A percentile compares a stretch with the other conserved stretches of the same genome.
These are phyloP conservation scores for Cataglyphis cursor DNA, from an alignment of 2,888 invertebrate species.

Conservation along the genomic window DNA sequence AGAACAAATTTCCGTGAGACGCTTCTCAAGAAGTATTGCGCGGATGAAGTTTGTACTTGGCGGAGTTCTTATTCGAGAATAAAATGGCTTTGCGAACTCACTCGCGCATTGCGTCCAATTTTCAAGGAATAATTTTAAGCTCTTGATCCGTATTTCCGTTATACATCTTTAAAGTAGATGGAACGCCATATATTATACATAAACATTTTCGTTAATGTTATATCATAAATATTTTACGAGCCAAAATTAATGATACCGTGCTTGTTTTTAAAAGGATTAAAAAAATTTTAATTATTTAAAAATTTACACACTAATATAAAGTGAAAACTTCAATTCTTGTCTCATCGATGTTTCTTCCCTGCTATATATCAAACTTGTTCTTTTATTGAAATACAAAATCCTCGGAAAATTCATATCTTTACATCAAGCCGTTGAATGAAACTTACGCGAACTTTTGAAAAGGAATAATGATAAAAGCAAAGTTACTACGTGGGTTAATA, in stretches of 20 bases:
- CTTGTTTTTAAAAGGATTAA: neutral
- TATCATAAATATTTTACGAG: neutral
- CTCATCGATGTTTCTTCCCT: neutral
- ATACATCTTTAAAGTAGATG: conserved; percentile 12
- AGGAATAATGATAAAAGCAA: conserved; percentile 21
- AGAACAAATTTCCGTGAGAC: conserved; percentile 51
- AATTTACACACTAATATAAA: neutral
- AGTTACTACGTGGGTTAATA: conserved; percentile 10
- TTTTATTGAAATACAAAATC: conserved; percentile 4
- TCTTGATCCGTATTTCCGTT: conserved; percentile 16
- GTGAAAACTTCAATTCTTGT: conserved; percentile 2
- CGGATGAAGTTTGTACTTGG: conserved; percentile 38
- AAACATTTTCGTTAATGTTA: neutral
- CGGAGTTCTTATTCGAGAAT: conserved; percentile 43
- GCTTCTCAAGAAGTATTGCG: conserved; percentile 37
- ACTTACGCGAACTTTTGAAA: conserved; percentile 19
- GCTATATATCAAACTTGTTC: conserved; percentile 3
- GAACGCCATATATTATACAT: neutral
- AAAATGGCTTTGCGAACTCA: conserved; percentile 37
- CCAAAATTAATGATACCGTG: neutral
- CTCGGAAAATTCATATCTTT: neutral
- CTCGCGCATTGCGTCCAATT: conserved; percentile 50
- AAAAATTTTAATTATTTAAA: conserved; percentile 3
- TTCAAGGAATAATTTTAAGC: conserved; percentile 39
- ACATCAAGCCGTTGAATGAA: neutral